Base-by-base conservation (phyloP, 1,140 invertebrate genomes). In the Notospermus geniculatus region DNA sequence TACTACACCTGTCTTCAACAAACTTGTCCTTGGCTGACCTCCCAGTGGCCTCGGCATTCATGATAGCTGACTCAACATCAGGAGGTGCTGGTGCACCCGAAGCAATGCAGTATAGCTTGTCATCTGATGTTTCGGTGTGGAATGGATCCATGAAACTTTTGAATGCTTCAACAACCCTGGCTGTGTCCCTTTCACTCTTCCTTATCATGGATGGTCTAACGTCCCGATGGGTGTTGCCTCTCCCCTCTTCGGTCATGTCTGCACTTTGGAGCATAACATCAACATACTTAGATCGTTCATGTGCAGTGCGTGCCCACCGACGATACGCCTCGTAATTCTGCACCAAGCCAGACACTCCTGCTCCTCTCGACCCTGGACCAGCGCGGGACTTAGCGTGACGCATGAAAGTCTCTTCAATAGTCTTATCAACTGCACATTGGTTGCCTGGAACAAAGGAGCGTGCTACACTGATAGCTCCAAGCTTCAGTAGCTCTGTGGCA, bases 361-460 rank as follows among this genome's bases (percentile, higher is more conserved):
- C 39, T 11, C 39, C 39, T 13, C 19, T 43, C 19, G 39, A 43
- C 19, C 39, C 39, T 43, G 39, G 39, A 13, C 39, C 54, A 1
- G 53, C 39, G 45, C 39, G 54, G 19, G 28, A 30, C 57, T 63
- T 67, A 23, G 39, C 39, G 59, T 59, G 39, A 28, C 50, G 59
- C 58, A 68, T 68, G 52, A 70, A 66, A n/a, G n/a, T n/a, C n/a
- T n/a, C n/a, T n/a, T n/a, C n/a, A n/a, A n/a, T n/a, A n/a, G n/a
- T n/a, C n/a, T 69, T 66, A 43, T 72, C 67, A 5, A 70, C 70
- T 29, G 61, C 25, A 60, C 57, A 69, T 4, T 55, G 41, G 29
- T 57, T 68, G 23, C 64, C 68, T 41, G 63, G 68, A 29, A 70
- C 65, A 28, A 70, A 62, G 9, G 62, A 69, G 13, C 63, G 59